Conservation (phyloP, 1,140 invertebrate species). For the Monomorium pharaonis region DNA sequence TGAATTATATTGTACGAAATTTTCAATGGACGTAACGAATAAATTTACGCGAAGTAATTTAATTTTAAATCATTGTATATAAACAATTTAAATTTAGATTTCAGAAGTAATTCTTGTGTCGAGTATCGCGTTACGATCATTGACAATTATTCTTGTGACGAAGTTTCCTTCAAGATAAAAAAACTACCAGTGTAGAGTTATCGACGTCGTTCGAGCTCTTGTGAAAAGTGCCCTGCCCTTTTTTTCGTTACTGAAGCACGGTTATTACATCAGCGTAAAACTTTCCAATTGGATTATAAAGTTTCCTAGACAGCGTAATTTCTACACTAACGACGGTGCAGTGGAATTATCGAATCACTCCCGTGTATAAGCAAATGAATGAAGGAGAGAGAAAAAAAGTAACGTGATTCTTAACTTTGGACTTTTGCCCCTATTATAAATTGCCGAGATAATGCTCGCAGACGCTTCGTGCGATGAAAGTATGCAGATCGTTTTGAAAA, state of each 20-base stretch:
- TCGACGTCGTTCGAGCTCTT: conserved; percentile 31
- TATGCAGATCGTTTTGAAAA: background rate
- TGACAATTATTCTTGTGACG: background rate
- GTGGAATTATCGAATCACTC: conserved; percentile 53
- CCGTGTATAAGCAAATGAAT: conserved; percentile 13
- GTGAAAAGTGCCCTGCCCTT: conserved; percentile 9
- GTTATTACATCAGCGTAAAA: conserved; percentile 63
- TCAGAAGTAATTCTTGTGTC: background rate
- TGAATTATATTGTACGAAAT: background rate
- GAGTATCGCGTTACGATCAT: conserved; percentile 21
- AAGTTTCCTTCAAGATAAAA: conserved; percentile 20
- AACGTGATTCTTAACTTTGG: background rate
- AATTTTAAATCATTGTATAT: background rate
- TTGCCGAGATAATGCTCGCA: background rate
- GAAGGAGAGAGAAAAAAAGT: background rate
- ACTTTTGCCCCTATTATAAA: background rate
- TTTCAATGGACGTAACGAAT: background rate
- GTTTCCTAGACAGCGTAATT: conserved; percentile 39
- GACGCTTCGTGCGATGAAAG: background rate
- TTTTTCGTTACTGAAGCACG: conserved; percentile 32
- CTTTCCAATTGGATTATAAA: conserved; percentile 64
- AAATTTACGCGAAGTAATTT: background rate
- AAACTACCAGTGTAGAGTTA: conserved; percentile 29
- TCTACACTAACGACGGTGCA: conserved; percentile 21
- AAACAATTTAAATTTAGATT: conserved; percentile 22